Percentiles rank a stretch among this genome's conserved stretches.
phyloP scores from a whole-genome alignment of 2,888 invertebrate species.

The Watsonalla cultraria region DNA sequence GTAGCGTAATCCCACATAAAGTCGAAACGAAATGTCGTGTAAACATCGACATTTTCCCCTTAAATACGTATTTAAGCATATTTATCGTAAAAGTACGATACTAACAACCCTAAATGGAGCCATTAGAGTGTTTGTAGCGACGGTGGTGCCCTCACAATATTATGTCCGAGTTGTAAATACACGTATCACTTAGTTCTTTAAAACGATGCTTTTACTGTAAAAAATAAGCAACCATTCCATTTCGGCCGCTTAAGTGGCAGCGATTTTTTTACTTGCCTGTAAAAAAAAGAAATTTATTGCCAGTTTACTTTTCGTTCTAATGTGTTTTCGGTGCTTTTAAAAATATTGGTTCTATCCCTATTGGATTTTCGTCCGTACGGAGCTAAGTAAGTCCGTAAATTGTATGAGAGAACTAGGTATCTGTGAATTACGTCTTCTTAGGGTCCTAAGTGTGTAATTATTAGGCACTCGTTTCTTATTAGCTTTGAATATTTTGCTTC shows the following conservation, averaged over 20 bases:
- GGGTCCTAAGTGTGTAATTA: too few species aligned
- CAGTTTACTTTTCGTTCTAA: slow-evolving; percentile 47
- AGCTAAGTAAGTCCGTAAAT: background rate
- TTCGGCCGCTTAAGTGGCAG: slow-evolving; percentile 57
- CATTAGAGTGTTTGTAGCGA: slow-evolving; percentile 63
- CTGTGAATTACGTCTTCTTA: too few species aligned
- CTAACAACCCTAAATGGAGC: slow-evolving; percentile 49
- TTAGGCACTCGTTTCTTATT: slow-evolving; percentile 9
- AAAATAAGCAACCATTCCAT: slow-evolving; percentile 58
- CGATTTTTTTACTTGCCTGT: slow-evolving; percentile 35
- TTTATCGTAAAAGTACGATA: slow-evolving; percentile 28
- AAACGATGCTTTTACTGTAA: slow-evolving; percentile 62
- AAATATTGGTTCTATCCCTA: slow-evolving; percentile 34
- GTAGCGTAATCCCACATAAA: background rate
- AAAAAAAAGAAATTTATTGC: slow-evolving; percentile 46
- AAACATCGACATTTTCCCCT: background rate
- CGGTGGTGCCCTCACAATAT: slow-evolving; percentile 37
- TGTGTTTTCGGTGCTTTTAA: slow-evolving; percentile 49
- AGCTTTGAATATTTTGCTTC: slow-evolving; percentile 14
- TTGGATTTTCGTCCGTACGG: slow-evolving; percentile 14
- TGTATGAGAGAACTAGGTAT: background rate
- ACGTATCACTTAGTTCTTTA: slow-evolving; percentile 55
- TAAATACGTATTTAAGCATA: slow-evolving; percentile 18
- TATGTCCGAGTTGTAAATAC: slow-evolving; percentile 36
- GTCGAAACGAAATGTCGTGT: background rate